Evolutionary conservation across 2,113 vertebrate species (phyloP).

Genomic region (Chionodraco myersi): DNA sequence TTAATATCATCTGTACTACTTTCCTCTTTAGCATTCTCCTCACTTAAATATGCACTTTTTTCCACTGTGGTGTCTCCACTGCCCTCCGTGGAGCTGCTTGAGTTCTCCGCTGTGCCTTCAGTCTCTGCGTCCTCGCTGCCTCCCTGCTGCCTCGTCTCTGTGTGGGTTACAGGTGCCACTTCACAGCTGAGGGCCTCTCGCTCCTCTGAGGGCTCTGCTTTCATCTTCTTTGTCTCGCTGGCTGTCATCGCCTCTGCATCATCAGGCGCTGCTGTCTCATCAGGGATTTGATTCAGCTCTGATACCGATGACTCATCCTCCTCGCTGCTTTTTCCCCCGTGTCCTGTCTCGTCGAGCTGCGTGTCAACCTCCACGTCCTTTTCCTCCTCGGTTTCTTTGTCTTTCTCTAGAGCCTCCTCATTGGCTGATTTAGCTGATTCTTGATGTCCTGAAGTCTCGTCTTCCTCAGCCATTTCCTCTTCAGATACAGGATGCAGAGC

Average conservation of each 20-base stretch:
- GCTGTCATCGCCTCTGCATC: slow-evolving; percentile 43
- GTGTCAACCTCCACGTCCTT: slow-evolving; percentile 1
- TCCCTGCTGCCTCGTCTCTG: slow-evolving; percentile 36
- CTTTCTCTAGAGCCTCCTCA: not conserved
- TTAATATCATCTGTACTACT: slow-evolving; percentile 2
- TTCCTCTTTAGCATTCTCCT: slow-evolving; percentile 10
- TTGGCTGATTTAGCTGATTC: slow-evolving; percentile 22
- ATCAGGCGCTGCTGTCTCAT: slow-evolving; percentile 49
- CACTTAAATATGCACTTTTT: not conserved
- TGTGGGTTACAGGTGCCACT: slow-evolving; percentile 37
- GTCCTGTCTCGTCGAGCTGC: slow-evolving; percentile 35
- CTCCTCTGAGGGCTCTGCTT: slow-evolving; percentile 61
- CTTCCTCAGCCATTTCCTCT: slow-evolving; percentile 26
- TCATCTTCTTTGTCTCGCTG: slow-evolving; percentile 50
- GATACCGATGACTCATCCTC: slow-evolving; percentile 61
- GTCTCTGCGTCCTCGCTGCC: slow-evolving; percentile 42
- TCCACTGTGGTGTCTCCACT: slow-evolving; percentile 42
- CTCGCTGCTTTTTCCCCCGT: slow-evolving; percentile 40
- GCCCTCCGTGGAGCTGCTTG: slow-evolving; percentile 1
- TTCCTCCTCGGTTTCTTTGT: slow-evolving; percentile 23
- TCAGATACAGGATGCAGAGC: not conserved
- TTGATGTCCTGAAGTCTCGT: slow-evolving; percentile 25
- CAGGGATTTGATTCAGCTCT: slow-evolving; percentile 35
- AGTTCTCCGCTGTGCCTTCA: slow-evolving; percentile 27
- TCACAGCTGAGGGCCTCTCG: slow-evolving; percentile 59